phyloP scores from a whole-genome alignment of 2,797 vertebrate species.

The Argyrosomus regius region DNA sequence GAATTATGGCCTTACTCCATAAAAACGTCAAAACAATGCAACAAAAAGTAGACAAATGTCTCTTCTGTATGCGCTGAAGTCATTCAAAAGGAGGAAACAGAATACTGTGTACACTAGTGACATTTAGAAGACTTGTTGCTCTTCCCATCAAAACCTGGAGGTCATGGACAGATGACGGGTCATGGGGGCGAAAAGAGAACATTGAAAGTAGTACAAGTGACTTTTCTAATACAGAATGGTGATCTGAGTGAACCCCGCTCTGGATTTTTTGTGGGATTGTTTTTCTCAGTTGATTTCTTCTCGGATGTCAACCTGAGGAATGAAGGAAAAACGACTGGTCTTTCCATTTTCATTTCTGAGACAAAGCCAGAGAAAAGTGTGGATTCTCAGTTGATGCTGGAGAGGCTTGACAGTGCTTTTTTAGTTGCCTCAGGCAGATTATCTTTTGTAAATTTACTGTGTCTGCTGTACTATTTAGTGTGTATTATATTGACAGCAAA shows the following conservation, averaged over 20 bases:
- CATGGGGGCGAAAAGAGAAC: neutral
- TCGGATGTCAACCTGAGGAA: conserved; percentile 48
- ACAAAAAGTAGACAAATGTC: conserved; percentile 62
- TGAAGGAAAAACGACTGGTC: conserved; percentile 39
- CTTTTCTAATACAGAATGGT: conserved; percentile 66
- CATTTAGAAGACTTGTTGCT: conserved; percentile 56
- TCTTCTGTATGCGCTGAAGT: conserved; percentile 62
- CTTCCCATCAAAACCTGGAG: conserved; percentile 57
- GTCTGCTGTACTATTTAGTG: conserved; percentile 84
- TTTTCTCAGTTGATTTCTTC: conserved; percentile 47
- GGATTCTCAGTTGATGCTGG: conserved; percentile 39
- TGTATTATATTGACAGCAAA: conserved; percentile 84
- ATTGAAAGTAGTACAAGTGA: conserved; percentile 50
- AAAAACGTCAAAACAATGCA: conserved; percentile 71
- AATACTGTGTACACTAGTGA: conserved; percentile 74
- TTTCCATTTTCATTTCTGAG: conserved; percentile 62
- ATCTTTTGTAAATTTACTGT: conserved; percentile 86
- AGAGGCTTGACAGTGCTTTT: conserved; percentile 65
- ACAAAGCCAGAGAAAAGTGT: conserved; percentile 53
- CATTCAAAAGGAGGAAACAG: conserved; percentile 59
- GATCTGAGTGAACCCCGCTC: conserved; percentile 56
- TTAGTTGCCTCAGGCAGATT: conserved; percentile 81
- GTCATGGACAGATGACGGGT: conserved; percentile 27
- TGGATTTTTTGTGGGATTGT: conserved; percentile 65
- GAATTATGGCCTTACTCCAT: conserved; percentile 82